Conservation (phyloP, 2,888 invertebrate genomes). For the Linyphia triangularis region DNA sequence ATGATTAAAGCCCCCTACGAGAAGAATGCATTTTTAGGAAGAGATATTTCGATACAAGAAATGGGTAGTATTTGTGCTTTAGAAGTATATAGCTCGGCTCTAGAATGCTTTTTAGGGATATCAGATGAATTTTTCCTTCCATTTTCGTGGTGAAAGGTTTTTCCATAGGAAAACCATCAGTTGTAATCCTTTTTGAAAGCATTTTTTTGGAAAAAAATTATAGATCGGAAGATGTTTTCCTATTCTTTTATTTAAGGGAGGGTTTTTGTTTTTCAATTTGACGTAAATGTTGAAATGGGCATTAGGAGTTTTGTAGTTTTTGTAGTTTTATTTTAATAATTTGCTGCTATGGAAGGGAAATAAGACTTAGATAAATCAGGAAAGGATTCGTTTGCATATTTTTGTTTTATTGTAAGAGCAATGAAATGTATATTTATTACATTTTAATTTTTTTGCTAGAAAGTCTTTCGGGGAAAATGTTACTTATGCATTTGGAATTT, state of each 20-base stretch:
- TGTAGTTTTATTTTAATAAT: no score
- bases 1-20: slow-evolving; percentile 36
- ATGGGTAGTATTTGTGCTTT: background rate
- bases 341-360: no score
- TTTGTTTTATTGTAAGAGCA: no score
- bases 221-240: background rate
- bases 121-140: background rate
- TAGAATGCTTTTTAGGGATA: slow-evolving; percentile 10
- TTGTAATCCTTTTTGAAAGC: slow-evolving; percentile 46
- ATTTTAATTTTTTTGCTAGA: no score
- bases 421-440: no score
- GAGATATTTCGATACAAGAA: slow-evolving; percentile 49
- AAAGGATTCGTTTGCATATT: no score
- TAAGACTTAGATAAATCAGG: no score
- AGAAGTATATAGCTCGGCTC: slow-evolving; percentile 25
- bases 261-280: slow-evolving; percentile 7
- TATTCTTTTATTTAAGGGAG: no score
- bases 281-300: background rate
- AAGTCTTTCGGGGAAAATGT: no score
- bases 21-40: slow-evolving; percentile 29
- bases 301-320: background rate
- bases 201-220: slow-evolving; percentile 16
- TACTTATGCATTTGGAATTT: no score
- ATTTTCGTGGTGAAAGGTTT: slow-evolving; percentile 16
- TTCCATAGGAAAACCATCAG: slow-evolving; percentile 62